Conservation (phyloP, 2,797 vertebrate genomes). For the Sebastiscus tertius region DNA sequence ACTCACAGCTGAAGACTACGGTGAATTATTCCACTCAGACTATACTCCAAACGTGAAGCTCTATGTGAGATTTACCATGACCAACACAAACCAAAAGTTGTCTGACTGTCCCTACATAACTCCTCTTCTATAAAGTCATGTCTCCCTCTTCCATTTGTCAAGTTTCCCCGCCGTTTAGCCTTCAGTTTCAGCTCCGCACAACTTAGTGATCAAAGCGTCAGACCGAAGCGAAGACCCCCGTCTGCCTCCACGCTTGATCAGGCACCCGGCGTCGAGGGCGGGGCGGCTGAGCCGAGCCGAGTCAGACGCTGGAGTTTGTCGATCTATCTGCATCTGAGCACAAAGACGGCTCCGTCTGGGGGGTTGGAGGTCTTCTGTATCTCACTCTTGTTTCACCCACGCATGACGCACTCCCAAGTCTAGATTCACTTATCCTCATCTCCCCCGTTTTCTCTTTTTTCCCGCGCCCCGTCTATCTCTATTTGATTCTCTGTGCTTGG, state of each 20-base stretch:
- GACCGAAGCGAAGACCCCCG: constrained; percentile 14
- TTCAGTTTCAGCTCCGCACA: constrained; percentile 26
- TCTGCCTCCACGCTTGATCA: constrained; percentile 54
- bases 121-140: not conserved
- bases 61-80: not conserved
- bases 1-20: too few species aligned
- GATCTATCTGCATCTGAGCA: constrained; percentile 43
- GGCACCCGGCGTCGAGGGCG: constrained; percentile 10
- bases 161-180: constrained; percentile 27
- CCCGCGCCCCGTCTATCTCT: constrained; percentile 29
- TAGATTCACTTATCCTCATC: constrained; percentile 55
- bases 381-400: constrained; percentile 48
- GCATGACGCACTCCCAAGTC: constrained; percentile 29
- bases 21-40: not conserved
- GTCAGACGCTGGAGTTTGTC: constrained; percentile 16
- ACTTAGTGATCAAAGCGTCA: constrained; percentile 55
- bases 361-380: constrained; percentile 46
- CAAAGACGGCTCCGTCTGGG: constrained; percentile 39
- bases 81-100: not conserved
- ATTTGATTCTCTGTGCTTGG: constrained; percentile 42
- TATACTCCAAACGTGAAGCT: not conserved
- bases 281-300: not conserved
- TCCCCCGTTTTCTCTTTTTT: constrained; percentile 7
- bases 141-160: not conserved
- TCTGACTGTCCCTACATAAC: not conserved